phyloP scores from a whole-genome alignment of 2,888 invertebrate genomes.

The Scrobipalpa atriplicella region DNA sequence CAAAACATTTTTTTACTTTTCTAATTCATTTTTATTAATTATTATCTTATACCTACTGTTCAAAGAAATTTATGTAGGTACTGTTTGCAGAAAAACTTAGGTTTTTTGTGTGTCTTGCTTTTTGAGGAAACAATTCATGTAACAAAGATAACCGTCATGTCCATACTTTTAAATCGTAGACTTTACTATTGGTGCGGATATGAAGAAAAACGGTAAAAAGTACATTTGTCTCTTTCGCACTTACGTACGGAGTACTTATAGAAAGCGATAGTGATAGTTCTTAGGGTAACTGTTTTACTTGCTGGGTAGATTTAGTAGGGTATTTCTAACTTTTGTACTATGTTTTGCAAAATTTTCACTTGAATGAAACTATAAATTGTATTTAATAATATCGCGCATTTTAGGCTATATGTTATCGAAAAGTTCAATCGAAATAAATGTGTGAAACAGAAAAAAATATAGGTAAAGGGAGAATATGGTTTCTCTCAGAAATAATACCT shows the following conservation, averaged over 20 bases:
- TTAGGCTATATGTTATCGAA: neutral
- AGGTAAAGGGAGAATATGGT: too few species aligned
- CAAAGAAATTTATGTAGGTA: too few species aligned
- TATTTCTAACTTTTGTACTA: slow-evolving; percentile 82
- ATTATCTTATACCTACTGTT: too few species aligned
- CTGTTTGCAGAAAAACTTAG: neutral
- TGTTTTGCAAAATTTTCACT: slow-evolving; percentile 83
- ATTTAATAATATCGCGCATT: slow-evolving; percentile 36
- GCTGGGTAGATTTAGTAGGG: slow-evolving; percentile 77
- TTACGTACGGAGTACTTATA: slow-evolving; percentile 51
- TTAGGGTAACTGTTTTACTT: slow-evolving; percentile 73
- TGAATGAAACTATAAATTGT: slow-evolving; percentile 64
- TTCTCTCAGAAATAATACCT: neutral
- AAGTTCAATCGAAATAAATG: neutral
- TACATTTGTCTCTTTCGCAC: slow-evolving; percentile 56
- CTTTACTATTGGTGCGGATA: slow-evolving; percentile 65
- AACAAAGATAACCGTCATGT: slow-evolving; percentile 47
- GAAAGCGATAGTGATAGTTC: slow-evolving; percentile 76
- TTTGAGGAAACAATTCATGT: slow-evolving; percentile 23
- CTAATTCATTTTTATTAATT: too few species aligned
- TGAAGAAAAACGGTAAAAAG: slow-evolving; percentile 38
- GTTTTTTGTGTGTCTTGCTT: neutral
- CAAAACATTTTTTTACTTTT: too few species aligned
- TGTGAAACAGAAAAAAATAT: neutral
- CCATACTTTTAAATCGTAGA: slow-evolving; percentile 55